A percentile compares a stretch with the other conserved stretches of the same genome.
Evolutionary conservation across 2,113 vertebrate species (phyloP).

Genomic region (Myocastor coypus): DNA sequence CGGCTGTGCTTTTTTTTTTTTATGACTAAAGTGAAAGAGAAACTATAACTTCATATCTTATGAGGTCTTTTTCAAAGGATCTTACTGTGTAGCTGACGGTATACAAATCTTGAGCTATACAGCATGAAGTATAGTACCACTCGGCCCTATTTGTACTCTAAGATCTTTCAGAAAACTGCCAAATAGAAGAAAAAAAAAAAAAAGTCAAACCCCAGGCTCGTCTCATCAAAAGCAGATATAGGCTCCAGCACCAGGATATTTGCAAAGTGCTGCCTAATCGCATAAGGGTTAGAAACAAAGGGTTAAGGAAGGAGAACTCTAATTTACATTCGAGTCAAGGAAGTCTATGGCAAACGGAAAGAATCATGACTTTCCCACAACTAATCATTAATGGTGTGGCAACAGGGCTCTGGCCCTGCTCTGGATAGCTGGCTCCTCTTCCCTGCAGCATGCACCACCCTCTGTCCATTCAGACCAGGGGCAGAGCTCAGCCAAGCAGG

Average conservation of each 20-base stretch:
- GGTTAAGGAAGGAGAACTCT: background rate
- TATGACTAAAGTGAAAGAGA: slow-evolving; percentile 34
- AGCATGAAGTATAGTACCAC: background rate
- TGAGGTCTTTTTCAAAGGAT: slow-evolving; percentile 54
- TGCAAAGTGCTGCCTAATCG: background rate
- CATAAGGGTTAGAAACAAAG: background rate
- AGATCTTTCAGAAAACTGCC: background rate
- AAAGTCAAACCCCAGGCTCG: background rate
- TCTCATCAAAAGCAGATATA: background rate
- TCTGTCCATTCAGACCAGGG: background rate
- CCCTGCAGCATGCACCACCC: background rate
- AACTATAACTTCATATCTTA: background rate
- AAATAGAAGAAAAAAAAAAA: background rate
- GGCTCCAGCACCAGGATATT: background rate
- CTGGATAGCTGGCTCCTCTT: background rate
- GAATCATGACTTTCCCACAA: background rate
- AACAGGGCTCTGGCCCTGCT: background rate
- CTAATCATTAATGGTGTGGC: background rate
- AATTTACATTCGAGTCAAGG: background rate
- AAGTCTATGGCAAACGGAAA: background rate
- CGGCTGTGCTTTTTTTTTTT: background rate
- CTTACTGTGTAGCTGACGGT: slow-evolving; percentile 40
- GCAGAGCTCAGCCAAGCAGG: accelerated
- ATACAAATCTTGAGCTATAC: slow-evolving; percentile 46
- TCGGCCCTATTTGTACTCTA: background rate